Evolutionary conservation across 2,797 vertebrate genomes (phyloP), one percentile per base, ranked within the genome.

Genomic region (Pelodytes ibericus): DNA sequence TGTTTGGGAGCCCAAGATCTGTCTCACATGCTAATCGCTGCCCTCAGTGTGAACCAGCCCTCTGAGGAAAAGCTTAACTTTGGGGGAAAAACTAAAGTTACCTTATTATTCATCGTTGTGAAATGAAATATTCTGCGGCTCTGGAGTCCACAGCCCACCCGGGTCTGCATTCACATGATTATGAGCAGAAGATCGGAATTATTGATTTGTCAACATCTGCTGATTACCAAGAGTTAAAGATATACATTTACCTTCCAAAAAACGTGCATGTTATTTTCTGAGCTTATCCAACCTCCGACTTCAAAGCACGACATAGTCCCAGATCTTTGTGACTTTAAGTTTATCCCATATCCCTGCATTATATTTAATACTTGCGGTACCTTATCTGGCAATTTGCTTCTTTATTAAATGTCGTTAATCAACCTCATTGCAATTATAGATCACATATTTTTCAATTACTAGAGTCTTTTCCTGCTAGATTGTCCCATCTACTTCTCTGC

Each of bases 41-140:
- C 53, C 62, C 75, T 78, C 69, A 24, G 18, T 29, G 22, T 78
- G 75, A 78, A 78, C 69, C 56, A 27, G 39, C 33, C 56, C 62
- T 72, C 22, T 7, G 69, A 72, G 75, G 39, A 25, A 49, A 49
- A 10, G 18, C 29, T 59, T 66, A 71, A 66, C 33, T 20, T 51
- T 66, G 5, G 16, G 61, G 49, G 18, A 66, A 31, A 51, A 66
- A 41, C 33, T 9, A 47, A 39, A 25, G 67, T 58, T 77, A 41
- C 68, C 30, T 72, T 66, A 29, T 72, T 63, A 36, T 25, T 39
- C 57, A 11, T 7, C 20, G 3, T 33, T 58, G 18, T 66, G 29
- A 65, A 72, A 66, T 49, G 4, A 33, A 1, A 33, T 36, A 26
- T 4, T 44, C 33, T 63, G 67, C 49, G 31, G 29, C 47, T 70